A percentile compares a stretch with the other conserved stretches of the same genome.
These are phyloP conservation scores for Mirounga angustirostris DNA, from an alignment of 2,113 vertebrate species.

Conservation along the genomic window DNA sequence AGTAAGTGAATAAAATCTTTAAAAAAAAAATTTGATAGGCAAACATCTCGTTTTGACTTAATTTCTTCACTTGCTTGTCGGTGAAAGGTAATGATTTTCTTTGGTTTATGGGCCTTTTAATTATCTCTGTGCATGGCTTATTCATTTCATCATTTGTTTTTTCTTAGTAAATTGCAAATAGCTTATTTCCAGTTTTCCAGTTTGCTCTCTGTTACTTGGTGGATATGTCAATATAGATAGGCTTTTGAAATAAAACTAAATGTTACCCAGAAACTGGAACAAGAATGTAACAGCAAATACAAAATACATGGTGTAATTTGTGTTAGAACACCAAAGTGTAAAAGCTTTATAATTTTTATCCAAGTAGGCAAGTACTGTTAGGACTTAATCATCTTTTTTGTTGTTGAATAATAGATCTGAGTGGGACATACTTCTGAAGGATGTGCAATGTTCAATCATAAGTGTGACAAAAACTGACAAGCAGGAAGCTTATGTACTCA, in stretches of 20 bases:
- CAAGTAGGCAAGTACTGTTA: slow-evolving; percentile 5
- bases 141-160: neutral
- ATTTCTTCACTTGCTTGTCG: neutral
- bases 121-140: neutral
- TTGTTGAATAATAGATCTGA: slow-evolving; percentile 92
- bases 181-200: neutral
- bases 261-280: neutral
- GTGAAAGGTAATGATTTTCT: neutral
- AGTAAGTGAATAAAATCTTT: too few species aligned
- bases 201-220: neutral
- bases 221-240: neutral
- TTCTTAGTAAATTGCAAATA: neutral
- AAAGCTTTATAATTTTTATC: slow-evolving; percentile 12
- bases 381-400: slow-evolving; percentile 60
- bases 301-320: neutral
- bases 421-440: slow-evolving; percentile 99
- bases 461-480: slow-evolving; percentile 99
- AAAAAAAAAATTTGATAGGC: neutral
- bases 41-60: neutral
- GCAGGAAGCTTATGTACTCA: slow-evolving; percentile 99
- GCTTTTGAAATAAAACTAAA: neutral
- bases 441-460: slow-evolving; percentile 99
- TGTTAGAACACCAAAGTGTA: neutral
- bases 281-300: neutral
- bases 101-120: slow-evolving; percentile 20